Percentiles rank a stretch among this genome's conserved stretches.
These are phyloP conservation scores for Branchinecta lynchi DNA, from an alignment of 1,140 invertebrate species.

Conservation along the genomic window DNA sequence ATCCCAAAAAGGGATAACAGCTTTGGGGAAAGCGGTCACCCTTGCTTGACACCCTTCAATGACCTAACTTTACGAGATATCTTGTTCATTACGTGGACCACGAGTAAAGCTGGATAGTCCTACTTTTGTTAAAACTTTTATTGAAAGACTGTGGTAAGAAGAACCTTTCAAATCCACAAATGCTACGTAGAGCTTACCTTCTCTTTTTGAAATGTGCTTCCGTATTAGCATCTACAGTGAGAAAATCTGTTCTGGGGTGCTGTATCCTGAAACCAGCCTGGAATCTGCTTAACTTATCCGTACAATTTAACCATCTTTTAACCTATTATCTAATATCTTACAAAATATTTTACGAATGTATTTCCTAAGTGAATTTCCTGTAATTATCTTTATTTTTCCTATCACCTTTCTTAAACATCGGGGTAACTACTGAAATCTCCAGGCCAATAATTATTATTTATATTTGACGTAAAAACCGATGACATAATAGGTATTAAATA, in stretches of 20 bases:
- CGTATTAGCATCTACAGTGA: not conserved
- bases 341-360: not conserved
- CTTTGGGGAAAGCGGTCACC: not conserved
- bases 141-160: not conserved
- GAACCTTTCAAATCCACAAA: not conserved
- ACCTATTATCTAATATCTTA: not conserved
- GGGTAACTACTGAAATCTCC: not conserved
- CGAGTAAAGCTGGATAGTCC: not conserved
- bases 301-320: not conserved
- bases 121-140: not conserved
- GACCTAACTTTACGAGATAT: not conserved
- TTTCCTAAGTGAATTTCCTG: conserved; percentile 5
- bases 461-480: not conserved
- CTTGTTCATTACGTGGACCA: not conserved
- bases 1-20: too few species aligned
- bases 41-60: conserved; percentile 5
- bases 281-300: not conserved
- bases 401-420: conserved; percentile 1
- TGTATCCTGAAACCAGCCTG: not conserved
- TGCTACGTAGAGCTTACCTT: not conserved
- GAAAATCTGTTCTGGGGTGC: not conserved
- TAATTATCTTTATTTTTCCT: not conserved
- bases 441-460: not conserved
- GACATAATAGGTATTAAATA: not conserved
- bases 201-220: not conserved